Conservation (phyloP, 2,888 invertebrate species). For the Pristionchus entomophagus region DNA sequence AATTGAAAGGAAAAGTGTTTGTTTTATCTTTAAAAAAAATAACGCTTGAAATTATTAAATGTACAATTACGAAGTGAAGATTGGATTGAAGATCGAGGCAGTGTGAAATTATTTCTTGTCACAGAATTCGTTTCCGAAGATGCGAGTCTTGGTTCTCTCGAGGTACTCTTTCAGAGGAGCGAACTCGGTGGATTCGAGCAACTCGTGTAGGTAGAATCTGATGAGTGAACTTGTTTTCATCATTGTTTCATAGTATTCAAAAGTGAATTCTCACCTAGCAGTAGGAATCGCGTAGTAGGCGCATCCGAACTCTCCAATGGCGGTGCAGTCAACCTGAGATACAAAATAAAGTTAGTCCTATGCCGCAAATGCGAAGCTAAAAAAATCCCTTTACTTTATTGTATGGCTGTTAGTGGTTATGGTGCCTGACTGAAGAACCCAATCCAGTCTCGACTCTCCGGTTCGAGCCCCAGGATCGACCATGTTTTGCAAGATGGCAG, state of each 20-base stretch:
- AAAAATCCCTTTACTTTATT: no score
- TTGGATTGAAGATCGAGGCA: no score
- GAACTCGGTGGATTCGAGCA: background rate
- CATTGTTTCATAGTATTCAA: background rate
- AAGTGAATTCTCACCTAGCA: background rate
- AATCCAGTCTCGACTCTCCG: no score
- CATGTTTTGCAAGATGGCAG: no score
- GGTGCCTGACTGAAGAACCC: no score
- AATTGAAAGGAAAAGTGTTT: no score
- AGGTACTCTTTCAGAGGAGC: constrained; percentile 21
- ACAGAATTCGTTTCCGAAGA: constrained; percentile 31
- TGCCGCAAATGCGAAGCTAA: no score
- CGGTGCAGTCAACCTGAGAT: constrained; percentile 22
- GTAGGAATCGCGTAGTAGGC: background rate
- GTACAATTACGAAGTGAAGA: no score
- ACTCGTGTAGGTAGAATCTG: background rate
- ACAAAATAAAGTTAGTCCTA: background rate
- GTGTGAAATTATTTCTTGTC: background rate
- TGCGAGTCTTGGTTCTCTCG: background rate
- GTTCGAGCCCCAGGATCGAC: no score
- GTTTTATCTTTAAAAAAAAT: background rate
- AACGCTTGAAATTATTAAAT: no score
- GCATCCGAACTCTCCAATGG: background rate
- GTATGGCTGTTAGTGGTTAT: no score
- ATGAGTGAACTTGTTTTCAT: background rate